Percentiles rank a stretch among this genome's conserved stretches.
Conservation (phyloP, 2,113 vertebrate species). For the Cheilinus undulatus region DNA sequence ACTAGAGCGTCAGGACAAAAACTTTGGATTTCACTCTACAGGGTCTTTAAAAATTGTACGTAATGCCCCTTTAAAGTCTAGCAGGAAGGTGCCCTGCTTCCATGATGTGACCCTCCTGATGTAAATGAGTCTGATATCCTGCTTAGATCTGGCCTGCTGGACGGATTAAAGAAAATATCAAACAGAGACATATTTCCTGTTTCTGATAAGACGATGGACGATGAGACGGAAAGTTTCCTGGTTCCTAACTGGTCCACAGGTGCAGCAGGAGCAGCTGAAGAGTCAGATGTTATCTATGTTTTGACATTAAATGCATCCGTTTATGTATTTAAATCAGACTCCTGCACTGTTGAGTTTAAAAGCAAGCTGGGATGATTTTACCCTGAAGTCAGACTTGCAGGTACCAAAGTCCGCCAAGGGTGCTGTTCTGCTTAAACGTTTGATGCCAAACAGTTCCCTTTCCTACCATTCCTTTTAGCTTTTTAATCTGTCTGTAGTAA, state of each 20-base stretch:
- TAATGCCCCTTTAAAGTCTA: neutral
- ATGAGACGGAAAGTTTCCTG: slow-evolving; percentile 25
- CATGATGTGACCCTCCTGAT: slow-evolving; percentile 6
- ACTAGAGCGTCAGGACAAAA: too few species aligned
- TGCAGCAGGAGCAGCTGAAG: neutral
- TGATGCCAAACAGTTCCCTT: too few species aligned
- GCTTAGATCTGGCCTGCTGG: neutral
- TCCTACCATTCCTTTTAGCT: too few species aligned
- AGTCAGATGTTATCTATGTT: too few species aligned
- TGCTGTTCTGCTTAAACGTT: too few species aligned
- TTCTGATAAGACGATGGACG: slow-evolving; percentile 21
- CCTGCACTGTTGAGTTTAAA: too few species aligned
- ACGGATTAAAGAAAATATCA: slow-evolving; percentile 25
- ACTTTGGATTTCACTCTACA: too few species aligned
- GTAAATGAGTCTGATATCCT: slow-evolving; percentile 40
- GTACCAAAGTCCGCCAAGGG: neutral
- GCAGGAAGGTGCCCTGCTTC: neutral
- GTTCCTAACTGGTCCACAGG: slow-evolving; percentile 9
- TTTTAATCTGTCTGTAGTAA: too few species aligned
- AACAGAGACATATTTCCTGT: slow-evolving; percentile 24
- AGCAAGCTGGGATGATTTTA: too few species aligned
- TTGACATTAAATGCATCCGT: neutral
- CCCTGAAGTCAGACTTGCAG: neutral
- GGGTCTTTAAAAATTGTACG: neutral
- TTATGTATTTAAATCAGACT: neutral